Percentiles rank a stretch among this genome's conserved stretches.
These are phyloP conservation scores for Drosophila kanapiae DNA, from an alignment of 1,140 invertebrate genomes.

Conservation along the genomic window DNA sequence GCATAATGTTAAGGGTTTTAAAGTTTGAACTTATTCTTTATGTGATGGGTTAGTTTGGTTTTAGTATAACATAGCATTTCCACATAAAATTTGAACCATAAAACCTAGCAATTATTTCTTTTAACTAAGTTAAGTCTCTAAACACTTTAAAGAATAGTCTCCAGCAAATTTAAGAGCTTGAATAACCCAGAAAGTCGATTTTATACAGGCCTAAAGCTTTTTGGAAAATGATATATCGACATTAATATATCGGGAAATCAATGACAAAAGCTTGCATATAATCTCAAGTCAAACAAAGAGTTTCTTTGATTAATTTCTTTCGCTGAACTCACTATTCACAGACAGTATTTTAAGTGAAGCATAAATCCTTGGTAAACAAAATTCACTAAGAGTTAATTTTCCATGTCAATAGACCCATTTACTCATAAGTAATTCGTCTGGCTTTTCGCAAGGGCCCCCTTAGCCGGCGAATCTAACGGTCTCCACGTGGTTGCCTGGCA, in stretches of 20 bases:
- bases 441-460: constrained; percentile 21
- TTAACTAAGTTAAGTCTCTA: too few species aligned
- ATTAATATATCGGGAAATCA: neutral
- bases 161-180: neutral
- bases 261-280: neutral
- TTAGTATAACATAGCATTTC: neutral
- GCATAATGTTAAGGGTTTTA: neutral
- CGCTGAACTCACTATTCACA: constrained; percentile 3
- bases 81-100: too few species aligned
- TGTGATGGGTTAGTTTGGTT: neutral
- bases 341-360: constrained; percentile 1
- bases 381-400: constrained; percentile 29
- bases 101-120: too few species aligned
- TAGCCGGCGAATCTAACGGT: neutral
- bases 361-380: constrained; percentile 15
- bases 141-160: neutral
- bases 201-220: neutral
- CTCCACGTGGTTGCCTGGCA: constrained; percentile 48
- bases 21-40: neutral
- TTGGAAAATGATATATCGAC: neutral
- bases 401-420: constrained; percentile 49
- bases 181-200: neutral
- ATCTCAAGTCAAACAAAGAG: neutral
- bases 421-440: constrained; percentile 56
- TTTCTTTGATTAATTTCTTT: constrained; percentile 4